Percentiles rank a stretch among this genome's conserved stretches.
phyloP scores from a whole-genome alignment of 2,888 invertebrate genomes.

The Strigamia maritima region DNA sequence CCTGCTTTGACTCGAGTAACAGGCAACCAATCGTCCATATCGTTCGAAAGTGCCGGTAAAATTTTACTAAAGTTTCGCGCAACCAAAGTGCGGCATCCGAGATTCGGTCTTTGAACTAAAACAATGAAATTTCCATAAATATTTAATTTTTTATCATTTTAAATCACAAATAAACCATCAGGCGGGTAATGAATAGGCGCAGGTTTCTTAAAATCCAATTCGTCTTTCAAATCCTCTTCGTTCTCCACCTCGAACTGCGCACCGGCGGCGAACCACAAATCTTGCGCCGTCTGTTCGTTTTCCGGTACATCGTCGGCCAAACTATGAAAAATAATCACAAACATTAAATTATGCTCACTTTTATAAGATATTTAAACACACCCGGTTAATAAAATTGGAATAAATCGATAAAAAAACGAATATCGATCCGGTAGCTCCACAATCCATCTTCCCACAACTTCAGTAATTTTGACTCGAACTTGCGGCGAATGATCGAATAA shows the following conservation, averaged over 20 bases:
- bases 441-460: conserved; percentile 75
- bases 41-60: conserved; percentile 66
- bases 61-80: conserved; percentile 72
- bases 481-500: conserved; percentile 78
- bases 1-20: conserved; percentile 68
- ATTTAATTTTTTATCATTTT: not conserved
- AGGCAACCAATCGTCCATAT: conserved; percentile 74
- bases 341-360: not conserved
- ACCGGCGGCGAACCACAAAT: conserved; percentile 71
- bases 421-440: conserved; percentile 76
- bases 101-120: conserved; percentile 70
- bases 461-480: conserved; percentile 72
- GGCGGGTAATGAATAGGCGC: conserved; percentile 69
- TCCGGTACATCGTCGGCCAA: conserved; percentile 76
- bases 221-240: conserved; percentile 78
- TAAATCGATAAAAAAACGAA: conserved; percentile 79
- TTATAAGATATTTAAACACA: conserved; percentile 48
- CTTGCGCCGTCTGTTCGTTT: conserved; percentile 62
- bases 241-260: conserved; percentile 79
- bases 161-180: not conserved
- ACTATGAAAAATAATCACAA: conserved; percentile 50
- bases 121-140: not conserved
- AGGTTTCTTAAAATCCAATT: conserved; percentile 66
- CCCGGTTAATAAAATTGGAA: conserved; percentile 82
- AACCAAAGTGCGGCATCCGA: conserved; percentile 79